Conservation (phyloP, 1,140 invertebrate genomes). For the Delia radicum region DNA sequence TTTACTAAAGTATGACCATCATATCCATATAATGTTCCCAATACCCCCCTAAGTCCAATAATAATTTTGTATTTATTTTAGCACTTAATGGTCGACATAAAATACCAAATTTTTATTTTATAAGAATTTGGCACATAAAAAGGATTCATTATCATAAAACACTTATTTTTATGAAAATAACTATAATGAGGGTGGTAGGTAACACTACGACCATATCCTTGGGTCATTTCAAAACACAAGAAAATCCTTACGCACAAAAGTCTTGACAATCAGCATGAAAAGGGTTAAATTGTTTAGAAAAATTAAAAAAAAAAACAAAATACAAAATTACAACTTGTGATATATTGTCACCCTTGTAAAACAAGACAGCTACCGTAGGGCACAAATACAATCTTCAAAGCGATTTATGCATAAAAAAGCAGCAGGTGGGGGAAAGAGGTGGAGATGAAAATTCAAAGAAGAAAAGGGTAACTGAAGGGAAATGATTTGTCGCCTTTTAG, state of each 20-base stretch:
- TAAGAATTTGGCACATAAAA: neutral
- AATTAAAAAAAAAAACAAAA: no score
- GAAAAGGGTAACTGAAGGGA: neutral
- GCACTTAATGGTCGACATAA: constrained; percentile 19
- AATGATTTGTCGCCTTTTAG: constrained; percentile 27
- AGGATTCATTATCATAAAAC: constrained; percentile 22
- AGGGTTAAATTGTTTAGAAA: constrained; percentile 5
- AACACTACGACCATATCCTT: neutral
- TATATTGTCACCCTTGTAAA: constrained; percentile 24
- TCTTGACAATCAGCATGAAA: neutral
- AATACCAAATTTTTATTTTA: neutral
- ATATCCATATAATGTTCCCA: neutral
- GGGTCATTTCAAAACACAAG: neutral
- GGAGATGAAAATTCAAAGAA: neutral
- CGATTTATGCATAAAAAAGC: neutral
- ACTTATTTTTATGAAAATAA: constrained; percentile 10
- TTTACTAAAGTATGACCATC: neutral
- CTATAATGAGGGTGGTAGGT: neutral
- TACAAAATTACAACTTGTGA: constrained; percentile 19
- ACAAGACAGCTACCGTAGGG: neutral
- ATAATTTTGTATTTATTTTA: constrained; percentile 22
- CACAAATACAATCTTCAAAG: neutral
- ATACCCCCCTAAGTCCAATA: constrained; percentile 1
- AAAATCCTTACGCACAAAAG: neutral
- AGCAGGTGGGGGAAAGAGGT: neutral